Evolutionary conservation across 2,113 vertebrate genomes (phyloP).

Genomic region (Lepus europaeus): DNA sequence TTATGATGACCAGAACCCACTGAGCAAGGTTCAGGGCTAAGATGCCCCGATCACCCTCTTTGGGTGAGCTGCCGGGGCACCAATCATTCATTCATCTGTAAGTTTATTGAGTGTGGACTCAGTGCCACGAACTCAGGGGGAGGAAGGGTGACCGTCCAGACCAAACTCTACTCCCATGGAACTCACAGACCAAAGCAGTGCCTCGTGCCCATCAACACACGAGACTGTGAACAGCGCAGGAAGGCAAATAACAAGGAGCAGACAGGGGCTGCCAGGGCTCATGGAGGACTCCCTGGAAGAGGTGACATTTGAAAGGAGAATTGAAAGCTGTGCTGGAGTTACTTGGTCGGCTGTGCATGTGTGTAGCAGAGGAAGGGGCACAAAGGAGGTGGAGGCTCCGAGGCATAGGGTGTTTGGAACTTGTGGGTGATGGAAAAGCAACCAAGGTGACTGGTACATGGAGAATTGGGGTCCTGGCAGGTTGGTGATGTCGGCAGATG

Average conservation of each 20-base stretch:
- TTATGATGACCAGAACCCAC: neutral
- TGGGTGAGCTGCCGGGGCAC: neutral
- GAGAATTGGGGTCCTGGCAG: neutral
- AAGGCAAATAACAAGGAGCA: neutral
- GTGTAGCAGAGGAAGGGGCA: neutral
- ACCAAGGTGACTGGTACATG: neutral
- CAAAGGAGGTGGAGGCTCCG: neutral
- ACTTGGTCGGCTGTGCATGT: neutral
- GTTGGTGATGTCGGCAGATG: neutral
- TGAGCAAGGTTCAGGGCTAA: neutral
- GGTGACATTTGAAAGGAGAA: neutral
- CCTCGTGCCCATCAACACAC: accelerated
- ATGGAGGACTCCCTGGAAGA: neutral
- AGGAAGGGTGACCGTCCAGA: neutral
- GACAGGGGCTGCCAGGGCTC: neutral
- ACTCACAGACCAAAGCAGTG: neutral
- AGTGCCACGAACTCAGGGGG: neutral
- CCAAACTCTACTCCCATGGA: neutral
- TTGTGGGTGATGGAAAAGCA: neutral
- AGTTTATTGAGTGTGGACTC: neutral
- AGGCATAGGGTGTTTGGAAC: neutral
- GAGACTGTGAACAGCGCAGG: too few relatives aligned
- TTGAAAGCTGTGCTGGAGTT: neutral
- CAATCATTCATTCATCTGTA: neutral
- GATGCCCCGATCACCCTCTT: neutral